Conservation (phyloP, 2,888 invertebrate species). For the Electrophaes corylata region DNA sequence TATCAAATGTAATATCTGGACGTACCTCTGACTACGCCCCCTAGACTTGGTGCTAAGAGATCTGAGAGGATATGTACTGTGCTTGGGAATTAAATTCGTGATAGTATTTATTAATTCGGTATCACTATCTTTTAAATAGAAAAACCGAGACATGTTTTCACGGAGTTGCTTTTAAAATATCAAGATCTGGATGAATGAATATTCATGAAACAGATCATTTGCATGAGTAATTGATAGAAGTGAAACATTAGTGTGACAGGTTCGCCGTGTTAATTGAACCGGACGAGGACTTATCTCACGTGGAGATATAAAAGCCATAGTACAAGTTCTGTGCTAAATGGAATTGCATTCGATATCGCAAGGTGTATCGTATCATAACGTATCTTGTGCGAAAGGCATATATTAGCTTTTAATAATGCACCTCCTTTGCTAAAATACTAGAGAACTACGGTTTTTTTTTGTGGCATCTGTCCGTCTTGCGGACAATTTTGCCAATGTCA, state of each 20-base stretch:
- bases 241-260: slow-evolving; percentile 66
- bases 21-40: too few relatives aligned
- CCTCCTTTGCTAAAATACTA: too few relatives aligned
- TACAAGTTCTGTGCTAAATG: slow-evolving; percentile 46
- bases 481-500: too few relatives aligned
- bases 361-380: too few relatives aligned
- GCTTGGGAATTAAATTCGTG: too few relatives aligned
- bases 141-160: slow-evolving; percentile 23
- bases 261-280: slow-evolving; percentile 67
- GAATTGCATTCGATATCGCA: slow-evolving; percentile 44
- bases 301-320: slow-evolving; percentile 22
- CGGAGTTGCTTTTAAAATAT: slow-evolving; percentile 40
- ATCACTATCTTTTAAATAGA: slow-evolving; percentile 17
- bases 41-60: too few relatives aligned
- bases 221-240: slow-evolving; percentile 74
- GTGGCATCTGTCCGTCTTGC: too few relatives aligned
- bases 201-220: slow-evolving; percentile 68
- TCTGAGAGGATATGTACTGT: too few relatives aligned
- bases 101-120: too few relatives aligned
- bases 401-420: neutral
- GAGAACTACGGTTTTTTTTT: too few relatives aligned
- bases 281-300: slow-evolving; percentile 54
- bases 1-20: too few relatives aligned
- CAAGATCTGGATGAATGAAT: slow-evolving; percentile 60
- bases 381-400: slow-evolving; percentile 28